Base-by-base conservation (phyloP, 2,888 invertebrate genomes). In the Heliconius ethilla region DNA sequence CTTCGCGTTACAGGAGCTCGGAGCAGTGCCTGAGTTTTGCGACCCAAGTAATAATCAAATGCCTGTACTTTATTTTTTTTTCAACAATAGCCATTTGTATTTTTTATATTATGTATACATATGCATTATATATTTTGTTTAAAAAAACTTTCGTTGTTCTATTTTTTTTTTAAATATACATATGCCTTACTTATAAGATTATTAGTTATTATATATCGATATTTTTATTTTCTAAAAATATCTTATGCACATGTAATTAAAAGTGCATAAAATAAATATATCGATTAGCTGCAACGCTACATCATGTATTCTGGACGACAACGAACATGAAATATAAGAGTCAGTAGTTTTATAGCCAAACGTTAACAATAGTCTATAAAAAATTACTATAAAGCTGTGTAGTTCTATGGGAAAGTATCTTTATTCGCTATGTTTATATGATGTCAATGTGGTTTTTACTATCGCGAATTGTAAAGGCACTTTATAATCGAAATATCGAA, bases 391-490 rank as follows among this genome's bases (percentile, higher is more conserved):
- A 76, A 78, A 78, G 45, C 72, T 69, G 29, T 27, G 65, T 51
- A 70, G 76, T 78, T 79, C 74, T 65, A 65, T 67, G 75, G 66
- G 76, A 78, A 78, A 78, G 55, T 78, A 80, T 84, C 84, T 86
- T 85, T 85, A 86, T 85, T 82, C 83, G 74, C 83, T 82, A 84
- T 85, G 85, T 88, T 88, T 87, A 88, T 81, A 73, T 75, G 80
- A 80, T 82, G 81, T 78, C 80, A 83, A 62, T 84, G 85, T 84
- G 86, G 85, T 81, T 82, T 89, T 89, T 89, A 89, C 86, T 89
- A 86, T 84, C 84, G 83, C 86, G 85, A 87, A 86, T 87, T 87
- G 87, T 87, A 86, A 84, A 81, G 83, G 82, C 83, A 83, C 83
- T 89, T 88, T 87, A 87, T 84, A 82, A 83, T 81, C 69, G 74